A percentile compares a stretch with the other conserved stretches of the same genome.
Conservation (phyloP, 2,113 vertebrate species). For the Gymnarchus niloticus region DNA sequence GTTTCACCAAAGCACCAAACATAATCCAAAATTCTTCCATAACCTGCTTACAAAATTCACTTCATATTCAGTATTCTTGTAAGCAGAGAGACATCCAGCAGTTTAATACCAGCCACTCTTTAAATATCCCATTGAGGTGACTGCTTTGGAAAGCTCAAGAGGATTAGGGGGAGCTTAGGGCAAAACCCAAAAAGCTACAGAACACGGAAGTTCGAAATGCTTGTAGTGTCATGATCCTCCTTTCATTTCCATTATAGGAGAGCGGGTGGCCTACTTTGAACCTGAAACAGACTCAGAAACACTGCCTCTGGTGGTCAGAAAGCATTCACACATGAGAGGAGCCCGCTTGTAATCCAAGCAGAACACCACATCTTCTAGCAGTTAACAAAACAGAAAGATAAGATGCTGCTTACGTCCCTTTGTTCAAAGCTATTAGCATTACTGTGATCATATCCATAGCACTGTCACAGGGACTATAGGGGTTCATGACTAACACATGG, state of each 20-base stretch:
- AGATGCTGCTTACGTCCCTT: not conserved
- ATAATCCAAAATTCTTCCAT: not conserved
- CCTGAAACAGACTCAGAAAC: not conserved
- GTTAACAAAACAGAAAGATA: not conserved
- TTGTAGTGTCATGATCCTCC: not conserved
- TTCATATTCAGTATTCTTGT: not conserved
- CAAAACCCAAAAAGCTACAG: not conserved
- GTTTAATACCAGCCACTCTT: not conserved
- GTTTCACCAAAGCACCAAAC: not conserved
- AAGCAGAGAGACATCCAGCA: slow-evolving; percentile 2
- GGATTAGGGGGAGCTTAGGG: not conserved
- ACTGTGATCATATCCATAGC: not conserved
- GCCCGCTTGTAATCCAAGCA: not conserved
- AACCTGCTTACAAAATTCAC: slow-evolving; percentile 10
- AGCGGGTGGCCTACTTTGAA: not conserved
- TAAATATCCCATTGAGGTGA: not conserved
- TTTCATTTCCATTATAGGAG: not conserved
- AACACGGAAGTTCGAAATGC: not conserved
- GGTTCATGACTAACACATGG: not conserved
- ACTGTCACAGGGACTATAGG: not conserved
- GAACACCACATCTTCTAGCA: not conserved
- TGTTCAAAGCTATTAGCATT: not conserved
- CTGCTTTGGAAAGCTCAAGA: not conserved
- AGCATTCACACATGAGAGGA: slow-evolving; percentile 3
- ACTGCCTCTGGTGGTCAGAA: not conserved